These are phyloP conservation scores for Struthio camelus DNA, from an alignment of 2,113 vertebrate species.

Conservation along the genomic window DNA sequence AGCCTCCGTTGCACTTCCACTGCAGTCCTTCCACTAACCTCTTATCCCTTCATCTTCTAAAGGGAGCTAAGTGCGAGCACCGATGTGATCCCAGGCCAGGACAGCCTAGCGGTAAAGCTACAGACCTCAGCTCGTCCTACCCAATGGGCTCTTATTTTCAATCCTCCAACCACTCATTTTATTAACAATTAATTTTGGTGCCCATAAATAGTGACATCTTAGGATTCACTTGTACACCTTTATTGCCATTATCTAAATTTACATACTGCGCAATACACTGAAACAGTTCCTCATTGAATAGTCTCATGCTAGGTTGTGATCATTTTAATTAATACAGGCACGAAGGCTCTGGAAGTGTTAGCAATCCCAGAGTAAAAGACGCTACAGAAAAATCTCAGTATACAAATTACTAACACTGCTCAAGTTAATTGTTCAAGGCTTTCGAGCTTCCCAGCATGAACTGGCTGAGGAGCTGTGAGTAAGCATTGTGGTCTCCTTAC, in stretches of 20 bases:
- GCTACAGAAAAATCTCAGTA: background rate
- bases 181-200: background rate
- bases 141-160: background rate
- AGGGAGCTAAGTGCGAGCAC: background rate
- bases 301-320: background rate
- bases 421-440: background rate
- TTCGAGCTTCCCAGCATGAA: conserved; percentile 22
- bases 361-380: background rate
- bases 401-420: background rate
- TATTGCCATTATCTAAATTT: background rate
- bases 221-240: background rate
- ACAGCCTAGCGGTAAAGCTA: background rate
- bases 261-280: too few species aligned
- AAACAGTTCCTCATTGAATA: background rate
- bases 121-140: fast-evolving
- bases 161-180: background rate
- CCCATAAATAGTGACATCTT: background rate
- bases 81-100: fast-evolving
- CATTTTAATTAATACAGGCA: background rate
- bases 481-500: conserved; percentile 53
- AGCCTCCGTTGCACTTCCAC: background rate
- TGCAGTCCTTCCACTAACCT: background rate
- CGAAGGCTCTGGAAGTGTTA: background rate
- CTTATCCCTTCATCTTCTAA: background rate
- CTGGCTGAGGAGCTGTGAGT: conserved; percentile 29